Evolutionary conservation across 2,113 vertebrate genomes (phyloP).

Genomic region (Mystacornis crossleyi): DNA sequence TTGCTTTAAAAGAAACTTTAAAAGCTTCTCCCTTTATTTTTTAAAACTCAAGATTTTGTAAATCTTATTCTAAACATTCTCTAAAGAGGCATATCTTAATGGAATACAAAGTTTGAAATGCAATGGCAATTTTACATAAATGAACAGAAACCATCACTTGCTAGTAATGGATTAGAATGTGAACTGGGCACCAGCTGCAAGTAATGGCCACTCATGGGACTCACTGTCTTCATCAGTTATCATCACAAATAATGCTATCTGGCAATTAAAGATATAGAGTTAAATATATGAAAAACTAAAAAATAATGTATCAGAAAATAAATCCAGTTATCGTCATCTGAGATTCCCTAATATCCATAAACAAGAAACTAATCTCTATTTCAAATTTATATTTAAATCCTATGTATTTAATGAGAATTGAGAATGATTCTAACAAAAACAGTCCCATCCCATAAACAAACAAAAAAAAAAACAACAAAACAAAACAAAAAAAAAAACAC

Average conservation of each 20-base stretch:
- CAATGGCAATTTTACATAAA: not conserved
- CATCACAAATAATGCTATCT: not conserved
- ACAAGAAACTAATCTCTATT: not conserved
- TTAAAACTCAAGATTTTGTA: not conserved
- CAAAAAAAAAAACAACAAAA: too few relatives aligned
- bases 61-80: not conserved
- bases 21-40: not conserved
- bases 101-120: not conserved
- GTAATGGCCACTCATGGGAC: not conserved
- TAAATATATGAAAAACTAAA: not conserved
- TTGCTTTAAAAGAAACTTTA: not conserved
- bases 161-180: not conserved
- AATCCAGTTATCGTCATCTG: not conserved
- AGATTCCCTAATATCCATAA: not conserved
- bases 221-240: not conserved
- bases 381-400: not conserved
- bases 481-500: too few relatives aligned
- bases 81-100: not conserved
- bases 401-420: not conserved
- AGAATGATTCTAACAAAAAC: not conserved
- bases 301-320: not conserved
- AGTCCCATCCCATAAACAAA: not conserved
- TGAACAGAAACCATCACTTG: not conserved
- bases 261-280: not conserved
- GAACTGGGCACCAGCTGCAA: not conserved